Percentiles rank a stretch among this genome's conserved stretches.
These are phyloP conservation scores for Branchinecta sandiegonensis DNA, from an alignment of 2,888 invertebrate genomes.

Conservation along the genomic window DNA sequence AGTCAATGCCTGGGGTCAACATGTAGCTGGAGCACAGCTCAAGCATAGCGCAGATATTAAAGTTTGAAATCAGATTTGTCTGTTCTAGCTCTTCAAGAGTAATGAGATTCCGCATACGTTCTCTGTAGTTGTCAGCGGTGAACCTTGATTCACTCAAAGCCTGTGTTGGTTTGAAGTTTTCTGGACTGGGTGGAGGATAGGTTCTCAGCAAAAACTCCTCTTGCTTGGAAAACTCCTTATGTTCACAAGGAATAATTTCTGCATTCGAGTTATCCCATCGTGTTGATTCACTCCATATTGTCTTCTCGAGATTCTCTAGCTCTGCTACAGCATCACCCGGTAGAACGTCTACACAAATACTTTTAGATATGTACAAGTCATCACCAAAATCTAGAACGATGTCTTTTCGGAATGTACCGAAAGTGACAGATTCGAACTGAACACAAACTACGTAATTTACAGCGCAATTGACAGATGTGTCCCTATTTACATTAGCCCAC, in stretches of 20 bases:
- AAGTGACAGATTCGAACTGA: slow-evolving; percentile 52
- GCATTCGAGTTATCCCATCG: slow-evolving; percentile 46
- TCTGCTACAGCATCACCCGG: slow-evolving; percentile 44
- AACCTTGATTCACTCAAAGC: slow-evolving; percentile 34
- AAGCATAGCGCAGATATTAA: slow-evolving; percentile 49
- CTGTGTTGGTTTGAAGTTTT: slow-evolving; percentile 51
- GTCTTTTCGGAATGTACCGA: slow-evolving; percentile 61
- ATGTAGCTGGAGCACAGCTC: slow-evolving; percentile 51
- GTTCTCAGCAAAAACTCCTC: slow-evolving; percentile 37
- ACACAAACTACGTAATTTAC: slow-evolving; percentile 40
- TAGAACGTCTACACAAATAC: slow-evolving; percentile 59
- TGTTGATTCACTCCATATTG: slow-evolving; percentile 34
- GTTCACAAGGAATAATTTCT: slow-evolving; percentile 37
- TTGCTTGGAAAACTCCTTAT: slow-evolving; percentile 31
- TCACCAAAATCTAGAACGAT: slow-evolving; percentile 58
- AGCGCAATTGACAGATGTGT: slow-evolving; percentile 24
- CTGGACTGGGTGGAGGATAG: slow-evolving; percentile 51
- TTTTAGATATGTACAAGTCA: slow-evolving; percentile 46
- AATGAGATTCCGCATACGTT: slow-evolving; percentile 57
- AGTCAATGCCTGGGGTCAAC: slow-evolving; percentile 41
- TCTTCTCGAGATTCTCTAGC: slow-evolving; percentile 26
- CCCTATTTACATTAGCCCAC: slow-evolving; percentile 19
- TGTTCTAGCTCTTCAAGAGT: slow-evolving; percentile 63
- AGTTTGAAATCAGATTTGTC: slow-evolving; percentile 48
- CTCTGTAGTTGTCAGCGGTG: slow-evolving; percentile 53